Base-by-base conservation (phyloP, 2,113 vertebrate genomes). In the Gymnobelideus leadbeateri region DNA sequence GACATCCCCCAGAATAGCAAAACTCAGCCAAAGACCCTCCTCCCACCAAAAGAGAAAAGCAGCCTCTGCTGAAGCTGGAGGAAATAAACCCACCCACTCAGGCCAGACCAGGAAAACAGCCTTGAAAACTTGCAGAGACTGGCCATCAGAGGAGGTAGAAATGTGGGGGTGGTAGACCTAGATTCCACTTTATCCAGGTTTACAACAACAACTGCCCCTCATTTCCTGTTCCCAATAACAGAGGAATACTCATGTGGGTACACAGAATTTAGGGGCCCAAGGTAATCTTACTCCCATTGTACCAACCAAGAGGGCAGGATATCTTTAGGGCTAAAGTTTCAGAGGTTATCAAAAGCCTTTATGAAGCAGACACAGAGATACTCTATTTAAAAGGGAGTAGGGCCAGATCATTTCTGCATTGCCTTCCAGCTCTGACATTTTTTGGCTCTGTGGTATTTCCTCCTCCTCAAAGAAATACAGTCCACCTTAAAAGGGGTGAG, bases 11-110 rank as follows among this genome's bases (percentile, higher is more conserved):
- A 84, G 68, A 84, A 84, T 43, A 84, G n/a, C 84, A 21, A 47
- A 92, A 90, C 43, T 90, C 51, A 91, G 91, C 84, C 51, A 57
- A 77, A 21, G n/a, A 61, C 51, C 92, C 94, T 55, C 16, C 8
- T 51, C 49, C 25, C 9, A 16, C 26, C 50, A 54, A 24, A 94
- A 24, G 9, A 0, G 90, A n/a, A 52, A 24, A 92, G 31, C 52
- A 55, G 47, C 68, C 92, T 50, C 28, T 21, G 0, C 68, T 43
- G n/a, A 84, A 43, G 43, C 28, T 37, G 21, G n/a, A 84, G 68
- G 68, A 84, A 84, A 37, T 43, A 84, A 84, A 84, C 68, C 68
- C n/a, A 26, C 50, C 54, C 68, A 89, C 89, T 52, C n/a, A 12
- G 89, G 26, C 68, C 68, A 57, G 37, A 90, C 54, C 46, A 3